Base-by-base conservation (phyloP, 2,113 vertebrate species). In the Rallus limicola region DNA sequence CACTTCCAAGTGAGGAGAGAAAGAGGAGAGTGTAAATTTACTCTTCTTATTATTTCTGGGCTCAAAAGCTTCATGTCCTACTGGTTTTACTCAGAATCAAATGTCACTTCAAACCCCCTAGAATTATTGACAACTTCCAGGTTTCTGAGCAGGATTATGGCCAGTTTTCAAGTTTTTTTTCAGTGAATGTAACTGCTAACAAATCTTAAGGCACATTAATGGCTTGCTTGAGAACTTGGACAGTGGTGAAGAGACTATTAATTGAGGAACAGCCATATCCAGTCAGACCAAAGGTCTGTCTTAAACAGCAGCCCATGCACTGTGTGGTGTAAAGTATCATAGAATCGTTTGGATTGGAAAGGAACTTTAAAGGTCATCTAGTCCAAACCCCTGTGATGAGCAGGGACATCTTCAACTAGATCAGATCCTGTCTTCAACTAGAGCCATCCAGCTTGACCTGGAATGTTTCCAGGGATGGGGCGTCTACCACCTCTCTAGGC, bases 1-100 rank as follows among this genome's bases (percentile, higher is more conserved):
- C 33, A 80, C 25, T 87, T 95, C 78, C 24, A 92, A 94, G 78
- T n/a, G n/a, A 87, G 67, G 65, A 91, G 58, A 94, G 58, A 94
- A 87, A 75, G 60, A 79, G 14, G 77, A 26, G 63, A 82, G 24
- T 77, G 50, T 78, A 90, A 83, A 92, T 88, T 95, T 94, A 82
- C 46, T 58, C 25, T 58, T 78, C 60, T 92, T 74, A 70, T 65
- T 86, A 67, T 90, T 81, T 83, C 83, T 92, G 81, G 24, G 10
- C 34, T 87, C 18, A 77, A 86, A 94, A 82, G 12, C 44, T 90
- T 50, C 8, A 5, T 53, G 56, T 90, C 59, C 59, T 80, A 26
- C 50, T 55, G 69, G 28, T 74, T 90, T 79, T 69, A 59, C 36
- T 83, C 46, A 85, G 72, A 91, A 95, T 58, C 34, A 84, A 93